Percentiles rank a stretch among this genome's conserved stretches.
Conservation (phyloP, 2,113 vertebrate genomes). For the Megaceryle torquata region DNA sequence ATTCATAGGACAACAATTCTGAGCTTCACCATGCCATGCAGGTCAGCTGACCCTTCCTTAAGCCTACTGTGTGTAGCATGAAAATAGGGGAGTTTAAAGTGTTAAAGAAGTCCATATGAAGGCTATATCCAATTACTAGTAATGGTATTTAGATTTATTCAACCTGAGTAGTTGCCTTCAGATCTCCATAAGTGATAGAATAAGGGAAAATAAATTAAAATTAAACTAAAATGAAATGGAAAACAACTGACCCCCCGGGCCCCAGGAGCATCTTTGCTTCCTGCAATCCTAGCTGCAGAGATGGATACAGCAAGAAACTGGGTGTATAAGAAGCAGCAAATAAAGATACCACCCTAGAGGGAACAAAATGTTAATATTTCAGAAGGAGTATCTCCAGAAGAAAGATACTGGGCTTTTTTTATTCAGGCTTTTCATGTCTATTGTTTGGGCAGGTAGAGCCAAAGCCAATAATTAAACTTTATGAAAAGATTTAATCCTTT, state of each 20-base stretch:
- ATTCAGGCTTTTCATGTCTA: not conserved
- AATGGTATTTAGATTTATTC: constrained; percentile 70
- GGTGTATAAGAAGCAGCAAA: constrained; percentile 14
- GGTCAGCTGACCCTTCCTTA: not conserved
- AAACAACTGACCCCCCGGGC: constrained; percentile 34
- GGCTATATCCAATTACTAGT: not conserved
- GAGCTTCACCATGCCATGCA: not conserved
- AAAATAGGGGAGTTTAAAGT: not conserved
- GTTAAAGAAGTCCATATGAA: not conserved
- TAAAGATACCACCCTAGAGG: constrained; percentile 22
- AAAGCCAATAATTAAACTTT: constrained; percentile 14
- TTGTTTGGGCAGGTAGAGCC: not conserved
- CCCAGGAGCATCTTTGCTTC: constrained; percentile 24
- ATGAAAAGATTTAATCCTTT: not conserved
- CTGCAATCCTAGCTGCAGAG: not conserved
- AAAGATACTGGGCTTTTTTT: not conserved
- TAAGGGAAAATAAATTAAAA: constrained; percentile 66
- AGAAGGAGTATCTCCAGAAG: constrained; percentile 1
- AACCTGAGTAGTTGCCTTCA: not conserved
- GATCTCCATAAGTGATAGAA: not conserved
- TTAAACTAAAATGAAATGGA: constrained; percentile 44
- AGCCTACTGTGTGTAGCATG: not conserved
- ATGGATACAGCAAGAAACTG: not conserved
- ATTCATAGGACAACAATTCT: not conserved
- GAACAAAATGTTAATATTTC: constrained; percentile 44